Evolutionary conservation across 2,888 invertebrate species (phyloP).

Genomic region (Temnothorax ravouxi): DNA sequence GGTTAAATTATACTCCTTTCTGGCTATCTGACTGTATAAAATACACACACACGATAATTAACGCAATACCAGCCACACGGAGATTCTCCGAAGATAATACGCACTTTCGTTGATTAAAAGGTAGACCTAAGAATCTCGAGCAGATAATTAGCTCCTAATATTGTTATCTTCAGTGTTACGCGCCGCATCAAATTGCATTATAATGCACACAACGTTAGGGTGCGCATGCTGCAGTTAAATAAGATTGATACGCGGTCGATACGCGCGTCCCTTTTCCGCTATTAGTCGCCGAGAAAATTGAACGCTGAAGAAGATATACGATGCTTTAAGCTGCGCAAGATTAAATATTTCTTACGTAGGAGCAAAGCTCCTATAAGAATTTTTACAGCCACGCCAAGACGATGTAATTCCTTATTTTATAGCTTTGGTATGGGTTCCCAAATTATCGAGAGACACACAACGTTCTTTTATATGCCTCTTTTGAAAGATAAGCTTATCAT

Average conservation of each 20-base stretch:
- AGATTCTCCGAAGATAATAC: not conserved
- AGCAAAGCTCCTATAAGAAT: not conserved
- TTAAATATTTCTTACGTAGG: conserved; percentile 9
- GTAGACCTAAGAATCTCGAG: not conserved
- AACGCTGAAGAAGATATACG: conserved; percentile 23
- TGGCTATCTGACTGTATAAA: not conserved
- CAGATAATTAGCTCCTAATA: conserved; percentile 21
- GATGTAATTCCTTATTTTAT: conserved; percentile 31
- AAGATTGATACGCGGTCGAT: conserved; percentile 24
- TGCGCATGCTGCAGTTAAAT: conserved; percentile 6
- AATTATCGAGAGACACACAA: conserved; percentile 34
- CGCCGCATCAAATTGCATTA: conserved; percentile 5
- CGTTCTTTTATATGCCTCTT: not conserved
- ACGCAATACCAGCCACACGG: not conserved
- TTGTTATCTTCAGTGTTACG: not conserved
- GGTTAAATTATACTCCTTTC: not conserved
- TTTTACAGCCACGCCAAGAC: not conserved
- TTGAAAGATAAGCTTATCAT: conserved; percentile 11
- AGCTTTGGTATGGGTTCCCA: not conserved
- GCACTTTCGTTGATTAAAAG: conserved; percentile 25
- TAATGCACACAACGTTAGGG: not conserved
- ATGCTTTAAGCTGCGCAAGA: not conserved
- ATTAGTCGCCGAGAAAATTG: conserved; percentile 11
- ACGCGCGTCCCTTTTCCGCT: not conserved
- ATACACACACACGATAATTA: conserved; percentile 1